These are phyloP conservation scores for Taurulus bubalis DNA, from an alignment of 2,113 vertebrate genomes.

Conservation along the genomic window DNA sequence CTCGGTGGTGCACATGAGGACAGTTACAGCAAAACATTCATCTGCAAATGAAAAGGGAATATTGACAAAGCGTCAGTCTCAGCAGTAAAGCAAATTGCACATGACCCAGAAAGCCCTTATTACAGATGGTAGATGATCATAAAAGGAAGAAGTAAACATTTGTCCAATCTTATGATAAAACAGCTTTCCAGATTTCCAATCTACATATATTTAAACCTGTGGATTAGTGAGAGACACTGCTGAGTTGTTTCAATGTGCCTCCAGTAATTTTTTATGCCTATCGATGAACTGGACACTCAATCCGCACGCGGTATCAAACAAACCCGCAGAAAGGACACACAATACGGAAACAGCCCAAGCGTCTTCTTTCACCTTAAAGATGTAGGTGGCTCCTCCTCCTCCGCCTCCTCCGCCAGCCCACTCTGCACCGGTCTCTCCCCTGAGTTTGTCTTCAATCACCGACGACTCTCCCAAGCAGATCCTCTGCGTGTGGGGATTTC, in stretches of 20 bases:
- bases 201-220: conserved; percentile 6
- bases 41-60: background rate
- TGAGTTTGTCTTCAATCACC: conserved; percentile 86
- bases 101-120: background rate
- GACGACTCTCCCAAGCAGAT: conserved; percentile 90
- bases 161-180: background rate
- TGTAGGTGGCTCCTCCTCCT: conserved; percentile 90
- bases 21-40: background rate
- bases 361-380: conserved; percentile 85
- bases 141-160: background rate
- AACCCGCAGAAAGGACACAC: background rate
- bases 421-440: conserved; percentile 70
- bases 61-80: background rate
- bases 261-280: conserved; percentile 5
- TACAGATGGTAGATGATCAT: conserved; percentile 7
- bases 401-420: conserved; percentile 92
- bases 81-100: background rate
- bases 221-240: conserved; percentile 1
- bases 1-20: background rate
- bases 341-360: background rate
- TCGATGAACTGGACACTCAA: background rate
- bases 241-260: conserved; percentile 18
- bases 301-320: background rate
- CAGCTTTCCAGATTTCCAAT: background rate
- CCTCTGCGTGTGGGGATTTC: conserved; percentile 85